Base-by-base conservation (phyloP, 2,888 invertebrate species). In the Linnaemya vulpina region DNA sequence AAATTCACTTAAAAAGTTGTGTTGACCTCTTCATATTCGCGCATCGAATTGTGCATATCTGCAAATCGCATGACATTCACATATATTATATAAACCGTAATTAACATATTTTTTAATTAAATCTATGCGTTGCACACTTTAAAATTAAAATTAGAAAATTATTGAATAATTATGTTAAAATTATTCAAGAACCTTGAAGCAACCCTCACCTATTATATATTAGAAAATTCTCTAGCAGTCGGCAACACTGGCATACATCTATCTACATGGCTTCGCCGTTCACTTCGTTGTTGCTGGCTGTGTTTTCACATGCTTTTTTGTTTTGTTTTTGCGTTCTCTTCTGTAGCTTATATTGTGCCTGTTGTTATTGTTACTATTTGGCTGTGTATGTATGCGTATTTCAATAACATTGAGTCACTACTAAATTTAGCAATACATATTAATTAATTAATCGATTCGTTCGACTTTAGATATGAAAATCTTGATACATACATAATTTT, bases 381-480 rank as follows among this genome's bases (percentile, higher is more conserved):
- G 76, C 38, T 70, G 35, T 40, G 15, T 22, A 11, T 30, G 30
- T 71, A 20, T 68, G n/a, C 17, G 25, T 60, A 60, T 58, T 80
- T 58, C 40, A 60, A 58, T 67, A 80, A 15, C 58, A 74, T 65
- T 60, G 73, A 74, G 58, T 30, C 22, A 22, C 35, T 74, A 49
- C 62, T 8, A 17, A 49, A 22, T 11, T 35, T 11, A 17, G 7
- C 1, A 43, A n/a, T 13, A 49, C n/a, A n/a, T n/a, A n/a, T n/a
- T n/a, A n/a, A n/a, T 30, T 46, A 46, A 30, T 30, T 51, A 68
- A 3, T n/a, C 38, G 53, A 53, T 38, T 22, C 30, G 15, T 15
- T 25, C 7, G n/a, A 51, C 15, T 17, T 51, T 20, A 8, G 8
- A 10, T 17, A 20, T 9, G 20, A 49, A 49, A 49, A 49, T 17